phyloP scores from a whole-genome alignment of 2,888 invertebrate species.

The Oscheius sp. region DNA sequence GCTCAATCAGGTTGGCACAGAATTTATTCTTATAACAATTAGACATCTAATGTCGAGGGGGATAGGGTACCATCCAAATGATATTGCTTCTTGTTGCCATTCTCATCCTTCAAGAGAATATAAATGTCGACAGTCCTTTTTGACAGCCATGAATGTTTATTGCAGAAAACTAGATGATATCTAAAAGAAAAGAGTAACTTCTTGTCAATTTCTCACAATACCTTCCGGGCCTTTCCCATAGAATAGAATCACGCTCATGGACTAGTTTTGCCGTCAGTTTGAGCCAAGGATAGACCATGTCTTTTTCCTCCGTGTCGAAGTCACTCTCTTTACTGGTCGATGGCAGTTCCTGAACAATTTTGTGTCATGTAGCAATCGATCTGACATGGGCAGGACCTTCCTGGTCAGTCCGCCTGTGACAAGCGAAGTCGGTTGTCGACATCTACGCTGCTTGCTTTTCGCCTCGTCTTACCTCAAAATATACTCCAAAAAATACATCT shows the following conservation, averaged over 20 bases:
- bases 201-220: no score
- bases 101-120: conserved; percentile 54
- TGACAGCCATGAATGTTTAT: conserved; percentile 68
- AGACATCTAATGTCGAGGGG: conserved; percentile 25
- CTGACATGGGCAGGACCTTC: background rate
- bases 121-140: conserved; percentile 53
- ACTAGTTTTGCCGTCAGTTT: conserved; percentile 69
- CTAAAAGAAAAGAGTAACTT: no score
- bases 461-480: conserved; percentile 63
- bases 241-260: conserved; percentile 67
- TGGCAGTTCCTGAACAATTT: background rate
- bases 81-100: conserved; percentile 45
- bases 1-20: conserved; percentile 23
- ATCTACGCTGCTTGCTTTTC: background rate
- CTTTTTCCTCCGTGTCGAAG: conserved; percentile 60
- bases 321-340: conserved; percentile 44
- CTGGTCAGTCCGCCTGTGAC: no score
- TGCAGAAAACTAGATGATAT: conserved; percentile 68
- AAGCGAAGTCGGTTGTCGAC: no score
- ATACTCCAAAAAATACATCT: conserved; percentile 71
- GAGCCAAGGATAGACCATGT: conserved; percentile 72
- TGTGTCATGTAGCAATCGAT: no score
- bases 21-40: background rate
- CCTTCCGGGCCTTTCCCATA: conserved; percentile 56
- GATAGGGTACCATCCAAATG: conserved; percentile 57